Evolutionary conservation across 2,113 vertebrate genomes (phyloP).

Genomic region (Saguinus imperator): DNA sequence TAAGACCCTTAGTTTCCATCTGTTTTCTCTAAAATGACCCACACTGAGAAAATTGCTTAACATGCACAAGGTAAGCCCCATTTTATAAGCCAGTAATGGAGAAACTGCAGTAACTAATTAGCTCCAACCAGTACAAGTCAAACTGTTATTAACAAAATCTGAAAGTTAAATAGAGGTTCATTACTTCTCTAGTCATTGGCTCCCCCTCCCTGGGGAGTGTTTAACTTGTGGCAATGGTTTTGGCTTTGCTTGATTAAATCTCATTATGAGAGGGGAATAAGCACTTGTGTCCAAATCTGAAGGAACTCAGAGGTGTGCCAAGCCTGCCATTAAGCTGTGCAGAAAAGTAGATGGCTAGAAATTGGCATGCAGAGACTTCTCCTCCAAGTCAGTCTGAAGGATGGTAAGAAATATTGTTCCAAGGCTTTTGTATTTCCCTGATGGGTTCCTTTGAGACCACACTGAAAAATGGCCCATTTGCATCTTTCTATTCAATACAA

Average conservation of each 20-base stretch:
- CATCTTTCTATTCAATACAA: constrained; percentile 9
- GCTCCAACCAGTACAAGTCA: constrained; percentile 71
- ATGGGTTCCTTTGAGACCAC: not conserved
- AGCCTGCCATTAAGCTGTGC: constrained; percentile 16
- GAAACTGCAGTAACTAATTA: constrained; percentile 72
- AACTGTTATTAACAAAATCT: constrained; percentile 78
- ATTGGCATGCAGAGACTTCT: not conserved
- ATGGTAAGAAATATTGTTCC: not conserved
- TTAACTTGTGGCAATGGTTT: constrained; percentile 73
- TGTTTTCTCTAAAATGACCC: constrained; percentile 66
- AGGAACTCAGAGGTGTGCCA: constrained; percentile 50
- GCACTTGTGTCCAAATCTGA: constrained; percentile 55
- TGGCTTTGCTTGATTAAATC: constrained; percentile 76
- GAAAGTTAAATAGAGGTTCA: constrained; percentile 75
- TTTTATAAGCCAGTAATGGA: constrained; percentile 76
- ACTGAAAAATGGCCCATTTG: not conserved
- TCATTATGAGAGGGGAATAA: constrained; percentile 66
- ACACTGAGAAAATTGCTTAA: constrained; percentile 69
- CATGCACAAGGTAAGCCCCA: constrained; percentile 58
- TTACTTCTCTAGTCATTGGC: constrained; percentile 65
- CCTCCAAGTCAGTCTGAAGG: not conserved
- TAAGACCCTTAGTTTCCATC: constrained; percentile 23
- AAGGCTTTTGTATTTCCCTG: not conserved
- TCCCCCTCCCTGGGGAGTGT: constrained; percentile 63
- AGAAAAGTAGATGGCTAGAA: not conserved